A percentile compares a stretch with the other conserved stretches of the same genome.
Conservation (phyloP, 2,113 vertebrate genomes). For the Casuarius casuarius region DNA sequence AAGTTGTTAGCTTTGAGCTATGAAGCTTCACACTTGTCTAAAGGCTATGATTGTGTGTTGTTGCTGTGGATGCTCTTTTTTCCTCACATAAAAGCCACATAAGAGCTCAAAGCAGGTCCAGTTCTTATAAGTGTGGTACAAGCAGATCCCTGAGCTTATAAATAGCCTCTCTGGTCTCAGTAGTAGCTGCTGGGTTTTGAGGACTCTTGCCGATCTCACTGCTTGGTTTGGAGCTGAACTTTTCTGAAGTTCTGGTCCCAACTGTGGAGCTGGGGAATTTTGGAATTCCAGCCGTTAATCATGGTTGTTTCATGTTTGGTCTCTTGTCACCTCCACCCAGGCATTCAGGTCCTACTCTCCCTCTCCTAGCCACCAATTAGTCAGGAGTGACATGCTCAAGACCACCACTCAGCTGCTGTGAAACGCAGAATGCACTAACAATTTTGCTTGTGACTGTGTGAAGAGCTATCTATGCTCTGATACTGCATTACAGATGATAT, state of each 20-base stretch:
- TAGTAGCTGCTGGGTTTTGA: neutral
- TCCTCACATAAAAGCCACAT: neutral
- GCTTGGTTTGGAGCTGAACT: neutral
- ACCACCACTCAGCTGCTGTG: neutral
- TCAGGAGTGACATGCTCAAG: neutral
- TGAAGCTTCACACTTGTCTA: neutral
- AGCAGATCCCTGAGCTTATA: neutral
- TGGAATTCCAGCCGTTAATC: neutral
- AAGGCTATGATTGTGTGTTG: neutral
- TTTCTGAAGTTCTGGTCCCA: neutral
- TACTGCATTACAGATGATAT: neutral
- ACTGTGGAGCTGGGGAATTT: neutral
- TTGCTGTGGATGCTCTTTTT: slow-evolving; percentile 27
- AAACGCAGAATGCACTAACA: neutral
- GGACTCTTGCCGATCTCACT: neutral
- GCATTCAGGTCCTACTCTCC: neutral
- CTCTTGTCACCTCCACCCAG: neutral
- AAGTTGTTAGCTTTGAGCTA: neutral
- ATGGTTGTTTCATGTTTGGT: neutral
- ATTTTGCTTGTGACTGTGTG: neutral
- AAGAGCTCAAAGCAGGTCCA: neutral
- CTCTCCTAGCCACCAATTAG: neutral
- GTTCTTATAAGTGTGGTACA: neutral
- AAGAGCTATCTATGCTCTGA: neutral
- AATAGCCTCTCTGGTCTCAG: neutral